Percentiles rank a stretch among this genome's conserved stretches.
Evolutionary conservation across 2,797 vertebrate species (phyloP).

Genomic region (Acanthiza pusilla): DNA sequence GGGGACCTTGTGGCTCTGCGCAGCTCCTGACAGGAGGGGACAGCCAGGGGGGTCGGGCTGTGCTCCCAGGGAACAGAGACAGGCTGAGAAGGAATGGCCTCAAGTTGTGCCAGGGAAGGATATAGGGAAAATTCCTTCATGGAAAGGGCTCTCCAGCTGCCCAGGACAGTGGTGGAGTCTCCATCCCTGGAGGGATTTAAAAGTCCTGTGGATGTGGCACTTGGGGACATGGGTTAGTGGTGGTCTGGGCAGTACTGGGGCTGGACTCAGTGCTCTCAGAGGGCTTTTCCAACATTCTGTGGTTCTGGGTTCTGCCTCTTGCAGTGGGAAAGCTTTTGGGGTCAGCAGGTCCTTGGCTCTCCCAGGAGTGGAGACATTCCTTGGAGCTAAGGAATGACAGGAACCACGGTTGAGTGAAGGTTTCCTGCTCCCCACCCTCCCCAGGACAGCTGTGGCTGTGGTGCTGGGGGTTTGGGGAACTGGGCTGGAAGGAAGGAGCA

Average conservation of each 20-base stretch:
- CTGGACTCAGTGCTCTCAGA: neutral
- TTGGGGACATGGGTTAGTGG: rapidly evolving
- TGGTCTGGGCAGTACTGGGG: neutral
- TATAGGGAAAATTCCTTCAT: neutral
- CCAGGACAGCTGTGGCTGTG: rapidly evolving
- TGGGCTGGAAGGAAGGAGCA: neutral
- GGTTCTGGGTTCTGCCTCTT: neutral
- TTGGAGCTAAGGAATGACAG: neutral
- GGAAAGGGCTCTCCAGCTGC: neutral
- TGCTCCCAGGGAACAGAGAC: neutral
- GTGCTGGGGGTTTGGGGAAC: rapidly evolving
- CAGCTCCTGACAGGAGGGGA: neutral
- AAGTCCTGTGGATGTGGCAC: neutral
- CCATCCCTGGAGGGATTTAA: neutral
- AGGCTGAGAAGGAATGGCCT: neutral
- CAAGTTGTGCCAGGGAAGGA: neutral
- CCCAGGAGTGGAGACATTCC: neutral
- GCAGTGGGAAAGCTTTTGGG: neutral
- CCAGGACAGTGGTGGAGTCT: neutral
- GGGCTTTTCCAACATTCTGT: neutral
- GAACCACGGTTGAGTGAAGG: neutral
- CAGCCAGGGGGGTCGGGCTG: rapidly evolving
- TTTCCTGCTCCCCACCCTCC: neutral
- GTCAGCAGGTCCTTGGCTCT: neutral
- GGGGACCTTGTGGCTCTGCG: neutral